phyloP scores from a whole-genome alignment of 2,888 invertebrate species.

The Ceraclea dissimilis region DNA sequence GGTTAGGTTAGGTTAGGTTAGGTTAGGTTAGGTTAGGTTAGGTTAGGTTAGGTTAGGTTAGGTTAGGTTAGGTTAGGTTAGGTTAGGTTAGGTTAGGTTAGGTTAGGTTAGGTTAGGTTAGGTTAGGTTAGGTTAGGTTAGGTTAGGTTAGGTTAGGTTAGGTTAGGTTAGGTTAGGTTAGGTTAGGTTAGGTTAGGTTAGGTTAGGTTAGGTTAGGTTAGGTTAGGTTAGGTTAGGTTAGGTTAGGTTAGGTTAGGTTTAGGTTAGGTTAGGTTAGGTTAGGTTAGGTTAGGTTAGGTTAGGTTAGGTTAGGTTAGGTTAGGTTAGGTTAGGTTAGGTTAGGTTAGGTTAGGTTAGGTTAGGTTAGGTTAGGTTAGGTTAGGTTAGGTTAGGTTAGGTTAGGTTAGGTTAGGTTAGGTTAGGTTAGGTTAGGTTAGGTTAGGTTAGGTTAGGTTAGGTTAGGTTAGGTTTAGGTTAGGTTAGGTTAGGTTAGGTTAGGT shows the following conservation, averaged over 20 bases:
- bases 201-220: constrained; percentile 26
- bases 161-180: constrained; percentile 19
- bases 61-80: constrained; percentile 7
- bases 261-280: constrained; percentile 21
- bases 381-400: constrained; percentile 21
- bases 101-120: constrained; percentile 8
- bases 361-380: constrained; percentile 18
- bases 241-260: constrained; percentile 23
- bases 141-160: constrained; percentile 25
- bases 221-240: constrained; percentile 25
- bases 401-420: constrained; percentile 21
- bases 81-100: constrained; percentile 7
- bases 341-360: constrained; percentile 14
- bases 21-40: constrained; percentile 8
- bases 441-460: constrained; percentile 21
- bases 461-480: constrained; percentile 20
- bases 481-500: constrained; percentile 20
- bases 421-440: constrained; percentile 20
- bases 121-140: constrained; percentile 8
- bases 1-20: constrained; percentile 8
- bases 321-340: constrained; percentile 21
- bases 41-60: constrained; percentile 8
- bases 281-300: constrained; percentile 22
- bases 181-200: constrained; percentile 24
- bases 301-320: constrained; percentile 21